A percentile compares a stretch with the other conserved stretches of the same genome.
phyloP scores from a whole-genome alignment of 2,113 vertebrate species.

The Anas platyrhynchos region DNA sequence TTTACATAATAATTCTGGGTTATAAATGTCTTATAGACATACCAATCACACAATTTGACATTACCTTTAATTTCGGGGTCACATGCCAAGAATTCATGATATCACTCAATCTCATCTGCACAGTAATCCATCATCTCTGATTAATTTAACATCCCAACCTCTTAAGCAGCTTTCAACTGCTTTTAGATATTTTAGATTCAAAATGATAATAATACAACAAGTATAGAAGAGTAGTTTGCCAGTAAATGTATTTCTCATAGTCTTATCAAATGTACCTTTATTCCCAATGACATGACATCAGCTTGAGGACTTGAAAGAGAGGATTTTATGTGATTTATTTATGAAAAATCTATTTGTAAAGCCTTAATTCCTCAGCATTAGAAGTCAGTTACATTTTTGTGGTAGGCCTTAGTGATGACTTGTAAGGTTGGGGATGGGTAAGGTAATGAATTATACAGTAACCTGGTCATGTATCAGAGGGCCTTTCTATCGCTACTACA shows the following conservation, averaged over 20 bases:
- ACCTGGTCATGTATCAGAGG: neutral
- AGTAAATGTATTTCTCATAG: neutral
- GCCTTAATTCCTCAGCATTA: neutral
- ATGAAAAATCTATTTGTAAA: neutral
- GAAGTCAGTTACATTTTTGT: neutral
- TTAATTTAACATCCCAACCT: slow-evolving; percentile 16
- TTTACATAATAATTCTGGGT: neutral
- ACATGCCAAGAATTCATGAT: neutral
- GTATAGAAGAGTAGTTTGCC: neutral
- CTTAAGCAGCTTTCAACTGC: neutral
- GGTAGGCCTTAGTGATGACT: neutral
- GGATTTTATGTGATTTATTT: neutral
- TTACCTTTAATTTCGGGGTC: neutral
- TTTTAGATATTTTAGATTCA: slow-evolving; percentile 33
- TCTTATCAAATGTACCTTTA: neutral
- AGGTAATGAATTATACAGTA: neutral
- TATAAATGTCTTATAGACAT: neutral
- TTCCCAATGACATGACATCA: neutral
- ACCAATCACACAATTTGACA: neutral
- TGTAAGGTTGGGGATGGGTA: neutral
- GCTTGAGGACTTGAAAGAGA: neutral
- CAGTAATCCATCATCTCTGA: neutral
- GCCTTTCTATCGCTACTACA: neutral
- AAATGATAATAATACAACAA: neutral
- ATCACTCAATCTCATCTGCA: slow-evolving; percentile 8